These are phyloP conservation scores for Gobionotothen gibberifrons DNA, from an alignment of 2,797 vertebrate species.

Conservation along the genomic window DNA sequence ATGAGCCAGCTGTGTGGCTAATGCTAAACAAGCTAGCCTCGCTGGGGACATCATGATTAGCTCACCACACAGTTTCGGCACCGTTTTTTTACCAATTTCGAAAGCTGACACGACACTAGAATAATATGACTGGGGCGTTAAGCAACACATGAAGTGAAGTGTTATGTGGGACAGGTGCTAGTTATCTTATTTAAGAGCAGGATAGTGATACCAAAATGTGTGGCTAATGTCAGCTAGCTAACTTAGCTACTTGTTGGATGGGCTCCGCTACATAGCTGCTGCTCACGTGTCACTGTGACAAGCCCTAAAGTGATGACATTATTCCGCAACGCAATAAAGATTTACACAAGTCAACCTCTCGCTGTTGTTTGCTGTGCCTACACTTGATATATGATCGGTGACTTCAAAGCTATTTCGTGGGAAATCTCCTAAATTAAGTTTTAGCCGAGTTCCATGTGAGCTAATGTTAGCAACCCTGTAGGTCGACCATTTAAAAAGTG, in stretches of 20 bases:
- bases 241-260: constrained; percentile 57
- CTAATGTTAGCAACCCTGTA: constrained; percentile 42
- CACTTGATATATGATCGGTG: rapidly evolving
- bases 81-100: background rate
- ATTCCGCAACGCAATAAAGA: background rate
- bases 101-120: background rate
- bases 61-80: constrained; percentile 7
- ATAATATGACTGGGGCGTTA: background rate
- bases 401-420: background rate
- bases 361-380: rapidly evolving
- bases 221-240: constrained; percentile 67
- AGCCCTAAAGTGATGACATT: constrained; percentile 53
- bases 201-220: constrained; percentile 15
- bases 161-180: background rate
- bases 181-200: constrained; percentile 2
- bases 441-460: constrained; percentile 29
- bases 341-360: rapidly evolving
- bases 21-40: constrained; percentile 66
- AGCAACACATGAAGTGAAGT: rapidly evolving
- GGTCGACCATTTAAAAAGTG: background rate
- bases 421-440: background rate
- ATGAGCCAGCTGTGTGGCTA: constrained; percentile 75
- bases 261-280: constrained; percentile 62
- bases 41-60: constrained; percentile 24
- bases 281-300: constrained; percentile 81